phyloP scores from a whole-genome alignment of 2,797 vertebrate genomes.

The Pitangus sulphuratus region DNA sequence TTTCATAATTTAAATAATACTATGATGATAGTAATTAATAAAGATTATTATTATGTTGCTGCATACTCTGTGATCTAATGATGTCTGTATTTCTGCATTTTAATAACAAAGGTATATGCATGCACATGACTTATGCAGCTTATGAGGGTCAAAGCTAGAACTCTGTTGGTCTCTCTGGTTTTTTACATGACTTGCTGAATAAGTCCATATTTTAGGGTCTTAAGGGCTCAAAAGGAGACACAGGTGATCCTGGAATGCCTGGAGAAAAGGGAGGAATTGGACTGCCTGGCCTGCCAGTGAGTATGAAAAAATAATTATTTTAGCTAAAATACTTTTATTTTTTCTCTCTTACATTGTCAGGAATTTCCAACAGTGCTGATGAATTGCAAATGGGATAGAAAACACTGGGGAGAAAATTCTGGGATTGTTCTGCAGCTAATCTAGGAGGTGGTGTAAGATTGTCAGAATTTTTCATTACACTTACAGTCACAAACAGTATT shows the following conservation, averaged over 20 bases:
- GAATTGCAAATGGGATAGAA: not conserved
- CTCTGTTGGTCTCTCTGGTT: not conserved
- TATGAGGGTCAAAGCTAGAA: not conserved
- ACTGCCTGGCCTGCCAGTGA: constrained; percentile 92
- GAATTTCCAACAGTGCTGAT: not conserved
- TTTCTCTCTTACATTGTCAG: not conserved
- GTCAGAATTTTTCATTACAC: not conserved
- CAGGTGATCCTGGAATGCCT: constrained; percentile 88
- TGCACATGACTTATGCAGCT: not conserved
- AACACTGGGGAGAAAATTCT: not conserved
- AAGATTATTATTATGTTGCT: not conserved
- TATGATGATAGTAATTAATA: not conserved
- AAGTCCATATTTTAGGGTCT: constrained; percentile 82
- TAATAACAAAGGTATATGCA: not conserved
- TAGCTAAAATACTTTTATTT: not conserved
- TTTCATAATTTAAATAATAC: not conserved
- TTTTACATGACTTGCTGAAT: not conserved
- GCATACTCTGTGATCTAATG: not conserved
- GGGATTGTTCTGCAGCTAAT: not conserved
- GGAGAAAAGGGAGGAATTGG: constrained; percentile 94
- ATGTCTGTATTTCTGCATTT: not conserved
- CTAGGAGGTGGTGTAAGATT: not conserved
- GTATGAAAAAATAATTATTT: constrained; percentile 50
- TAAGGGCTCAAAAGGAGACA: constrained; percentile 95
- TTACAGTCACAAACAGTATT: not conserved